Percentiles rank a stretch among this genome's conserved stretches.
These are phyloP conservation scores for Lepus townsendii DNA, from an alignment of 2,797 vertebrate genomes.

Conservation along the genomic window DNA sequence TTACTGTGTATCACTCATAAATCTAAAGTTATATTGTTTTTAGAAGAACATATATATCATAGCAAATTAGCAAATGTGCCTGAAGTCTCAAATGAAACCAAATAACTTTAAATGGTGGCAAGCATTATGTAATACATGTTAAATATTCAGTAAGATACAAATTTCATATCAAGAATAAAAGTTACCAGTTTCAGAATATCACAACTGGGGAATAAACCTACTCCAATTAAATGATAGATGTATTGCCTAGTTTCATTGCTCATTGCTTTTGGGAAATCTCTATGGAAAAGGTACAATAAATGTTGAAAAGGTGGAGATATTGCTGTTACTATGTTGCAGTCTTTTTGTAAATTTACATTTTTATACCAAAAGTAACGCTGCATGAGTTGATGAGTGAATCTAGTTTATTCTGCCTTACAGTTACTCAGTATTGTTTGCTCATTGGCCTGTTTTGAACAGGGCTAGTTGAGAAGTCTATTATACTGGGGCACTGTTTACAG, in stretches of 20 bases:
- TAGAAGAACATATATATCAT: slow-evolving; percentile 43
- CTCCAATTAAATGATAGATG: not conserved
- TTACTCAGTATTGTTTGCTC: not conserved
- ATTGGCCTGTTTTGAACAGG: not conserved
- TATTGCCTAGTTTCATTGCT: not conserved
- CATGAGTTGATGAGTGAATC: not conserved
- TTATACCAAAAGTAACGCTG: not conserved
- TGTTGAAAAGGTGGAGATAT: not conserved
- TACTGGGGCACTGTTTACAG: not conserved
- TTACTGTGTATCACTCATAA: not conserved
- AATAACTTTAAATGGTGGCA: not conserved
- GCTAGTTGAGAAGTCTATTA: not conserved
- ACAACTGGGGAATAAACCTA: not conserved
- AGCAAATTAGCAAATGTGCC: not conserved
- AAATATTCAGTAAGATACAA: slow-evolving; percentile 21
- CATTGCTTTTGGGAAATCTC: not conserved
- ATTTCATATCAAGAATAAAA: not conserved
- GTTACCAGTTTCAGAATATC: not conserved
- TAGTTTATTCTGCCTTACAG: not conserved
- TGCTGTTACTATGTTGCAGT: not conserved
- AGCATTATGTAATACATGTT: not conserved
- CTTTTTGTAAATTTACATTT: not conserved
- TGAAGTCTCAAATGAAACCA: not conserved
- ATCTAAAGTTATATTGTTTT: slow-evolving; percentile 29
- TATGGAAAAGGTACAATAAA: not conserved